These are phyloP conservation scores for Orthosia gracilis DNA, from an alignment of 2,888 invertebrate species.

Conservation along the genomic window DNA sequence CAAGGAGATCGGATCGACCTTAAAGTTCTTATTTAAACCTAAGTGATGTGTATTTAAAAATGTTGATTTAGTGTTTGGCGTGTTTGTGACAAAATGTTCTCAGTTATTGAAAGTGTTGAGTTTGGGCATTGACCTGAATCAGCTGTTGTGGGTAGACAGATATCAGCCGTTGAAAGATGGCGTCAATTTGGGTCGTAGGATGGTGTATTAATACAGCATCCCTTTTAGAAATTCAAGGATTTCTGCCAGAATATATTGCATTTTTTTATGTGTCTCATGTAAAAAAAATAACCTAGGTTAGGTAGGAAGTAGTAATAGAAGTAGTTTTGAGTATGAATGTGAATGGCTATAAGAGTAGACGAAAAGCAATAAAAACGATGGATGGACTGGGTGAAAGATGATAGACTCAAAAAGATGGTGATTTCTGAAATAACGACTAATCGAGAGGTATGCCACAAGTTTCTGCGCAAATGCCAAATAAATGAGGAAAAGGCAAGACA, in stretches of 20 bases:
- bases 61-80: constrained; percentile 47
- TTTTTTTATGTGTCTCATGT: not conserved
- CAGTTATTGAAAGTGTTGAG: constrained; percentile 7
- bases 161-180: constrained; percentile 12
- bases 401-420: not conserved
- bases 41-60: constrained; percentile 43
- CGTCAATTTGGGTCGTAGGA: not conserved
- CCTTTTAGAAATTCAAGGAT: not conserved
- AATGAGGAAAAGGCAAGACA: not conserved
- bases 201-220: constrained; percentile 6
- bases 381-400: not conserved
- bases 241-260: not conserved
- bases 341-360: not conserved
- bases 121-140: constrained; percentile 49
- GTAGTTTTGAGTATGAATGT: not conserved
- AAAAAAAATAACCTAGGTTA: not conserved
- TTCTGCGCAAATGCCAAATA: not conserved
- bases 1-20: constrained; percentile 35
- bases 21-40: constrained; percentile 37
- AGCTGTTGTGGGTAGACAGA: constrained; percentile 2
- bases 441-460: too few relatives aligned
- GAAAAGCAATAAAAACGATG: not conserved
- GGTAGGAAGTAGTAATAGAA: not conserved
- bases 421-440: not conserved
- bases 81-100: constrained; percentile 36